Percentiles rank a stretch among this genome's conserved stretches.
phyloP scores from a whole-genome alignment of 2,888 invertebrate genomes.

The Heliconius charithonia region DNA sequence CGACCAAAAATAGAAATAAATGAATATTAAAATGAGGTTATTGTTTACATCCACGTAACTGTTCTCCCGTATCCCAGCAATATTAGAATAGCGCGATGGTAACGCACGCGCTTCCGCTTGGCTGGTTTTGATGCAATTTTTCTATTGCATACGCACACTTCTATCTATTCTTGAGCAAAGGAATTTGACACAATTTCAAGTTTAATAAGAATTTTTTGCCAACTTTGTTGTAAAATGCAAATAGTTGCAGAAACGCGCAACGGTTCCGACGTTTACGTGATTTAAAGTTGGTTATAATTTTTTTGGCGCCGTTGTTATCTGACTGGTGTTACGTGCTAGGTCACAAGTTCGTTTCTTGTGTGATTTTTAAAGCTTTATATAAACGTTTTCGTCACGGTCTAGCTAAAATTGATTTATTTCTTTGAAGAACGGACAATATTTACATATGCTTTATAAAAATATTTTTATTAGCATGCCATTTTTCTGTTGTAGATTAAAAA shows the following conservation, averaged over 20 bases:
- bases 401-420: neutral
- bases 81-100: conserved; percentile 32
- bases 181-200: conserved; percentile 37
- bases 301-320: neutral
- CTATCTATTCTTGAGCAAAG: conserved; percentile 33
- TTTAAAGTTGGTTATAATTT: neutral
- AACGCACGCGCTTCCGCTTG: conserved; percentile 39
- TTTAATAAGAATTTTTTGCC: conserved; percentile 20
- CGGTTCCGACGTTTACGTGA: conserved; percentile 7
- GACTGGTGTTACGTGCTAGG: neutral
- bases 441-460: neutral
- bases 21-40: conserved; percentile 24
- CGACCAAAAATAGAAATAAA: neutral
- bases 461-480: neutral
- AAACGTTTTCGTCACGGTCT: neutral
- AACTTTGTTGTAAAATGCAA: conserved; percentile 9
- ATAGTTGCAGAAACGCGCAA: neutral
- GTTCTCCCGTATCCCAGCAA: conserved; percentile 35
- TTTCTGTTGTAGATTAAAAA: too few species aligned
- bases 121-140: conserved; percentile 45
- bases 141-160: conserved; percentile 43
- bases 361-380: neutral
- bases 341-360: conserved; percentile 12
- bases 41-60: conserved; percentile 40
- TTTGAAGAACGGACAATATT: neutral